Evolutionary conservation across 2,113 vertebrate species (phyloP).

Genomic region (Rallus limicola): DNA sequence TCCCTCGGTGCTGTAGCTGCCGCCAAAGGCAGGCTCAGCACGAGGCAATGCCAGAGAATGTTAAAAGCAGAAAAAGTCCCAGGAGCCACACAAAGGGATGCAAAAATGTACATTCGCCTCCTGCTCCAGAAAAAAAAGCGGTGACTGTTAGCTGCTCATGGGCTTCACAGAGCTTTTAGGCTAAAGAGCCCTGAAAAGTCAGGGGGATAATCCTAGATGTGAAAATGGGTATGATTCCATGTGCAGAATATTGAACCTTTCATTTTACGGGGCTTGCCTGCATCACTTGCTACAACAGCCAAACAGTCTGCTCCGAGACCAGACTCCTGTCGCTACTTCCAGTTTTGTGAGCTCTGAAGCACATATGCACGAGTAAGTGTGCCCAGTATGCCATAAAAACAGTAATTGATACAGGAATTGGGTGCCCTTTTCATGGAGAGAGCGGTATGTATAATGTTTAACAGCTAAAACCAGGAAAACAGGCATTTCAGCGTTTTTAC

Average conservation of each 20-base stretch:
- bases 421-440: too few relatives aligned
- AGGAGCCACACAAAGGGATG: background rate
- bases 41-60: background rate
- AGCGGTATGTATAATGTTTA: too few relatives aligned
- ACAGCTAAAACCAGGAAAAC: too few relatives aligned
- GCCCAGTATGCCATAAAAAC: too few relatives aligned
- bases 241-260: background rate
- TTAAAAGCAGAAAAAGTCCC: slow-evolving; percentile 38
- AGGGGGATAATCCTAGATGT: background rate
- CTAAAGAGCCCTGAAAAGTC: slow-evolving; percentile 6
- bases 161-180: background rate
- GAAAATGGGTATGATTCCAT: background rate
- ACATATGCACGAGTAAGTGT: too few relatives aligned
- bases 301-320: background rate
- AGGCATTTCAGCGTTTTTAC: background rate
- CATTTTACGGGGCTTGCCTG: background rate
- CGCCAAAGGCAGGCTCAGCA: background rate
- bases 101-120: background rate
- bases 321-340: background rate
- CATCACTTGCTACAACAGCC: background rate
- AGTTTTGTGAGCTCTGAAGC: too few relatives aligned
- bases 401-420: too few relatives aligned
- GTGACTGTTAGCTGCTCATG: background rate
- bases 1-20: background rate
- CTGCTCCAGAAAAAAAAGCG: background rate